Base-by-base conservation (phyloP, 2,797 vertebrate genomes). In the Adrianichthys oophorus region DNA sequence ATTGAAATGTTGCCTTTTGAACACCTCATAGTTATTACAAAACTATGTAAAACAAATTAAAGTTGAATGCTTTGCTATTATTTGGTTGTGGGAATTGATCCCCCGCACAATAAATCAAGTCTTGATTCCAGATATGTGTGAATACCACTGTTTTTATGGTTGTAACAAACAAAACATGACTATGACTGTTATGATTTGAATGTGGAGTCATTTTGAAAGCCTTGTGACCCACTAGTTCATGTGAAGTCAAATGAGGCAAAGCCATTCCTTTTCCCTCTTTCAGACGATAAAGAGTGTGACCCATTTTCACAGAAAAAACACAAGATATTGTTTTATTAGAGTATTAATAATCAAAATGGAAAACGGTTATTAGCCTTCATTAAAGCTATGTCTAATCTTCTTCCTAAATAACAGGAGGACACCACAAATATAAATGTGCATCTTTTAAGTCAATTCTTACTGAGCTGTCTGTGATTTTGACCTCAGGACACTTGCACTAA, bases 391-490 rank as follows among this genome's bases (percentile, higher is more conserved):
- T 70, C 59, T 59, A 77, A 73, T 81, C 52, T 58, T 57, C 71
- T 48, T 49, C 55, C 32, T 61, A 72, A 72, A 80, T 82, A 80
- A 70, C 72, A 72, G 0, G 48, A 81, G 68, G 55, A 79, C 84
- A 65, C 79, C 70, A 44, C 56, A 78, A 72, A 74, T 56, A 19
- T 82, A 82, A 65, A 64, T 67, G 59, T 72, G 81, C 87, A 89
- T 86, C 84, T 85, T 81, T 21, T 66, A 78, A 81, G 80, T 83
- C 49, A 65, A 77, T 75, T 72, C 65, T 62, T 61, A 68, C 62
- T 46, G 59, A 68, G 53, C 37, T 48, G 62, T 65, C 65, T 68
- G 64, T 62, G 52, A 50, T 74, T 61, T 61, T 45, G 7, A 62
- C 57, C 68, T 26, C 43, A 42, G 46, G 4, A 8, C 10, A 44